Base-by-base conservation (phyloP, 2,113 vertebrate species). In the Cottus gobio region DNA sequence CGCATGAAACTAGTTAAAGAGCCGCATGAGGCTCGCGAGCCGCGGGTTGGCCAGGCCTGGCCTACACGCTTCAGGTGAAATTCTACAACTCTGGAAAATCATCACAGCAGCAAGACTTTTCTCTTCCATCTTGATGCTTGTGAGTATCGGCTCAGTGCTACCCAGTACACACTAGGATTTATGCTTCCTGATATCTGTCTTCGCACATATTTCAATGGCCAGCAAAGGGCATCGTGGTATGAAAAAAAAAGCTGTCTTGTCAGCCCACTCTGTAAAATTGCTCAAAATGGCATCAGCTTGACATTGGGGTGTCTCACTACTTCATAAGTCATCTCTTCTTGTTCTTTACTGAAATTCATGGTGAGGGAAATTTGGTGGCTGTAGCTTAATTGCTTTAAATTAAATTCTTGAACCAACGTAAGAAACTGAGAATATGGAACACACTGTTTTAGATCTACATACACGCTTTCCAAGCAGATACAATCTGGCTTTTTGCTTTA, bases 171-270 rank as follows among this genome's bases (percentile, higher is more conserved):
- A 34, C 7, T 58, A 10, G 11, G 30, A 56, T 39, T 7, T 54
- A 39, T 18, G 75, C 44, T 52, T 39, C 62, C 39, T 61, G 44
- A 34, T 50, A 26, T 39, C 57, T 50, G 39, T 9, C 60, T 30
- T 22, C 0, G 15, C 44, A 20, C 37, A 20, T 60, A 22, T 37
- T 50, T 54, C 44, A 63, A 34, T 31, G 57, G 36, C 20, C 44
- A 42, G 39, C 39, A 69, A 61, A 85, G 60, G n/a, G n/a, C 24
- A 71, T 4, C 9, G 50, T 26, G 57, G 22, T 52, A 9, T 26
- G 30, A 60, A 44, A 57, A 15, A 71, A 7, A 34, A 42, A 34
- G 2, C 0, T 0, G 12, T 13, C 12, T 42, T 7, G n/a, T 61
- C 56, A 39, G n/a, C 26, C 34, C 34, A 16, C 36, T 24, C n/a